Percentiles rank a stretch among this genome's conserved stretches.
Evolutionary conservation across 2,888 invertebrate species (phyloP).

Genomic region (Stenichneumon culpator): DNA sequence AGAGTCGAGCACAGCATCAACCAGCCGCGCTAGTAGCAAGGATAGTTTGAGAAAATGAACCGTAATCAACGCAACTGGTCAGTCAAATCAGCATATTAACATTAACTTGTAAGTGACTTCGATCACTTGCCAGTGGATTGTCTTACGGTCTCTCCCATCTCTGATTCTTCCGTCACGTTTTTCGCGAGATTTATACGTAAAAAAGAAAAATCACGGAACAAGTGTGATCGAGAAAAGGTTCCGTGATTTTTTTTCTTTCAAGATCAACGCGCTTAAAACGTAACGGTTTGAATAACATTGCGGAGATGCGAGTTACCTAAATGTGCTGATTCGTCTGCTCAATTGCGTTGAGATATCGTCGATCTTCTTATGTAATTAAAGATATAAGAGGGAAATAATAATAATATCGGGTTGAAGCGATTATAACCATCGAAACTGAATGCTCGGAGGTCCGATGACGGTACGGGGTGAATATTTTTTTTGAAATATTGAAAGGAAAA

Average conservation of each 20-base stretch:
- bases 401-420: slow-evolving; percentile 21
- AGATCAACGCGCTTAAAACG: slow-evolving; percentile 12
- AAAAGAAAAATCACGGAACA: neutral
- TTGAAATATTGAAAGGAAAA: neutral
- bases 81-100: slow-evolving; percentile 83
- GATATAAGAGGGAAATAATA: slow-evolving; percentile 56
- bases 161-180: slow-evolving; percentile 28
- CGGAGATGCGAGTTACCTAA: slow-evolving; percentile 62
- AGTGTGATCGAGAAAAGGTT: neutral
- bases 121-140: slow-evolving; percentile 68
- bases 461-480: neutral
- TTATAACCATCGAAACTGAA: slow-evolving; percentile 25
- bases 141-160: slow-evolving; percentile 33
- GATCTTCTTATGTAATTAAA: slow-evolving; percentile 71
- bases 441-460: slow-evolving; percentile 3
- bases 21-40: slow-evolving; percentile 83
- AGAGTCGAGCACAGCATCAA: slow-evolving; percentile 82
- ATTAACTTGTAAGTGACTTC: slow-evolving; percentile 78
- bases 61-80: slow-evolving; percentile 84
- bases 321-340: slow-evolving; percentile 81
- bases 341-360: slow-evolving; percentile 81
- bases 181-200: neutral
- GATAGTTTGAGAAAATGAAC: slow-evolving; percentile 84
- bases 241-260: neutral
- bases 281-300: slow-evolving; percentile 20